Conservation (phyloP, 2,113 vertebrate species). For the Morone saxatilis region DNA sequence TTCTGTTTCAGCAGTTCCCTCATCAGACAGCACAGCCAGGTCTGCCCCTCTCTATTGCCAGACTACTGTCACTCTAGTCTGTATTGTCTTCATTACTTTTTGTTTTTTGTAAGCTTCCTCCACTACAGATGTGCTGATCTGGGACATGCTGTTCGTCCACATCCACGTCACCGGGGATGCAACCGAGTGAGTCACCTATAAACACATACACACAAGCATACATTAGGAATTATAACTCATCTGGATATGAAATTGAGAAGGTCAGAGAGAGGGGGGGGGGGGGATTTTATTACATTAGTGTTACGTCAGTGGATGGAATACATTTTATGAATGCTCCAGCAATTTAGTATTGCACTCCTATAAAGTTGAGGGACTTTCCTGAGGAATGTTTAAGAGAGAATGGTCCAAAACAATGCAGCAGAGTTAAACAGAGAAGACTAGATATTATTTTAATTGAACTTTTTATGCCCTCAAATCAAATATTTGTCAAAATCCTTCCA, state of each 20-base stretch:
- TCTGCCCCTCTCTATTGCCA: no score
- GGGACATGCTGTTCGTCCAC: neutral
- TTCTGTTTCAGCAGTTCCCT: no score
- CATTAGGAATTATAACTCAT: neutral
- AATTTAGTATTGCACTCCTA: neutral
- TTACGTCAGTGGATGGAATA: neutral
- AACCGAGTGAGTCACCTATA: neutral
- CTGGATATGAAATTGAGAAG: slow-evolving; percentile 8
- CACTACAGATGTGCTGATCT: neutral
- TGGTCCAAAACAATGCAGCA: neutral
- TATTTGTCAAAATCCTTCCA: slow-evolving; percentile 1
- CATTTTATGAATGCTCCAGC: neutral
- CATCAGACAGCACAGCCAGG: no score
- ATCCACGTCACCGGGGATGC: neutral
- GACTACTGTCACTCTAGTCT: no score
- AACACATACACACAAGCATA: neutral
- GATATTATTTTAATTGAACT: slow-evolving; percentile 1
- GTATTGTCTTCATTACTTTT: neutral
- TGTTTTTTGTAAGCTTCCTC: neutral
- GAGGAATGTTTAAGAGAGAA: neutral
- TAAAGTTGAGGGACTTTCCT: neutral
- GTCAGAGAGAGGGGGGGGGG: neutral
- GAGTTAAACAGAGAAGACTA: neutral
- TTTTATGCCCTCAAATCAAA: slow-evolving; percentile 35
- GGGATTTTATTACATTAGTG: neutral